Evolutionary conservation across 30 jellyfish, hydroid and myxozoan genomes (phyloP).

Genomic region (Sanderia malayensis): DNA sequence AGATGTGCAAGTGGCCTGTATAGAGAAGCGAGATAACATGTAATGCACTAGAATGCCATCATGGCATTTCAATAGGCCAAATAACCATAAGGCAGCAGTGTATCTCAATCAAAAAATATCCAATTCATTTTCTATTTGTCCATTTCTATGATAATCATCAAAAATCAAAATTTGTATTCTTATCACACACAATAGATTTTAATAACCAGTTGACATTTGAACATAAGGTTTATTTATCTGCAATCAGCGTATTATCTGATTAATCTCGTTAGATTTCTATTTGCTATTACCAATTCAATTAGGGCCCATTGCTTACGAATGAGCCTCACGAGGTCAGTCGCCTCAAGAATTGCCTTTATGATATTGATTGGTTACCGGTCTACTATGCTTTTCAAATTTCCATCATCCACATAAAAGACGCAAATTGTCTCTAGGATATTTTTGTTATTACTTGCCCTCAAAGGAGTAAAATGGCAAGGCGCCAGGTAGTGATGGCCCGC

Average conservation of each 20-base stretch:
- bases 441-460: no score
- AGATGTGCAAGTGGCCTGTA: constrained; percentile 12
- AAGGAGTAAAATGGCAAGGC: no score
- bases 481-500: no score
- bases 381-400: no score
- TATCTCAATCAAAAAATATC: background rate
- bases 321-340: constrained; percentile 5
- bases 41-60: background rate
- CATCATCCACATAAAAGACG: no score
- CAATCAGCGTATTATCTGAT: background rate
- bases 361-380: no score
- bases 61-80: background rate
- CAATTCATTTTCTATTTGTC: background rate
- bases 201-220: background rate
- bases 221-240: background rate
- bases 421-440: no score
- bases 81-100: background rate
- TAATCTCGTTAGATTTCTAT: constrained; percentile 1
- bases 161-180: background rate
- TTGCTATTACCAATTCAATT: background rate
- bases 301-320: constrained; percentile 12
- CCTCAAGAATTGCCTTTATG: no score
- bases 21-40: background rate
- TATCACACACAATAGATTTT: background rate
- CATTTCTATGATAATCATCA: background rate